Evolutionary conservation across 2,797 vertebrate species (phyloP).

Genomic region (Peromyscus aztecus): DNA sequence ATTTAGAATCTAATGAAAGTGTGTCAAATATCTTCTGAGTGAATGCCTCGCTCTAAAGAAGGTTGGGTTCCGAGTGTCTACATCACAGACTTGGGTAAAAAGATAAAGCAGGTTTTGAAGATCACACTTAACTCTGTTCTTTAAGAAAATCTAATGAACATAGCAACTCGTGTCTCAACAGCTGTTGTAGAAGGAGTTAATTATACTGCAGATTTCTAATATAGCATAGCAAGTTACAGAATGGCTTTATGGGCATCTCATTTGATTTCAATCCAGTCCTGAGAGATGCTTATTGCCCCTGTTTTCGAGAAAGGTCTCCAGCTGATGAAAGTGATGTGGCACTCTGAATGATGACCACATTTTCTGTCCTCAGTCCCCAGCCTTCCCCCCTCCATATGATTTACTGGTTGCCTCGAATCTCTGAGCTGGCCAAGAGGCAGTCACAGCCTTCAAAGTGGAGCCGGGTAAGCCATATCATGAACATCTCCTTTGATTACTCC

Average conservation of each 20-base stretch:
- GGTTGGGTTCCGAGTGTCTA: not conserved
- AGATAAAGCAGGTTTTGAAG: not conserved
- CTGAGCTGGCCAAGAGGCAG: not conserved
- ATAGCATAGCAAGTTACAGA: not conserved
- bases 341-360: not conserved
- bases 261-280: not conserved
- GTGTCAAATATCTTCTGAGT: not conserved
- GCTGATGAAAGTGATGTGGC: not conserved
- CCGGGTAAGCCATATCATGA: not conserved
- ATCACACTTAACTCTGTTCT: not conserved
- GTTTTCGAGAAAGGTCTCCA: not conserved
- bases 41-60: not conserved
- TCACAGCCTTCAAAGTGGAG: slow-evolving; percentile 20
- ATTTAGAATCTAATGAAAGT: not conserved
- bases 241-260: not conserved
- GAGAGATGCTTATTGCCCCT: not conserved
- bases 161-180: not conserved
- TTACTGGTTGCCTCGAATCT: not conserved
- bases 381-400: not conserved
- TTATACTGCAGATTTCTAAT: not conserved
- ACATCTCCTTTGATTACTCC: slow-evolving; percentile 43
- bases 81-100: not conserved
- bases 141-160: not conserved
- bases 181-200: not conserved
- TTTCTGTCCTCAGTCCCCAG: not conserved